These are phyloP conservation scores for Aleiodes alternator DNA, from an alignment of 2,888 invertebrate species.

Conservation along the genomic window DNA sequence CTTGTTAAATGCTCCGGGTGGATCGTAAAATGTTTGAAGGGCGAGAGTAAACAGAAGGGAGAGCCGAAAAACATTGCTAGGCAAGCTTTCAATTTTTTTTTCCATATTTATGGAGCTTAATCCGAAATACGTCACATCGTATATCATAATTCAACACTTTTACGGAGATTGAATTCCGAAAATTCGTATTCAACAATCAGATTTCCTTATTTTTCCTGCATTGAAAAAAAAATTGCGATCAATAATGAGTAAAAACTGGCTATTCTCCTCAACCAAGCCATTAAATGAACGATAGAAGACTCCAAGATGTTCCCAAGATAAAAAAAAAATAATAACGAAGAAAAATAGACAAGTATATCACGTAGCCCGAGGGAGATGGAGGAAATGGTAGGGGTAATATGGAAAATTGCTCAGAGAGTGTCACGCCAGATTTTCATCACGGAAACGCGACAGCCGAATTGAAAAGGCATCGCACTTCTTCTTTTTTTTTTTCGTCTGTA, in stretches of 20 bases:
- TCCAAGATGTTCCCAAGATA: conserved; percentile 24
- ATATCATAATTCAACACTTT: no score
- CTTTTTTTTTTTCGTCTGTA: conserved; percentile 1
- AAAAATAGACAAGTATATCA: conserved; percentile 31
- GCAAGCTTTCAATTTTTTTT: background rate
- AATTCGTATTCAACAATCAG: no score
- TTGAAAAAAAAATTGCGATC: no score
- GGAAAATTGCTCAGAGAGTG: conserved; percentile 53
- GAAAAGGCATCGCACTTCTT: conserved; percentile 41
- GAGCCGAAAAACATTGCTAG: background rate
- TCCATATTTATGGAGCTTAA: no score
- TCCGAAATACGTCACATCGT: no score
- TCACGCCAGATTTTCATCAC: conserved; percentile 52
- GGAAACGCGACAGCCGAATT: conserved; percentile 38
- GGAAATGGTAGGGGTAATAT: conserved; percentile 46
- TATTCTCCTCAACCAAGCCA: background rate
- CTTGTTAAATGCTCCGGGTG: conserved; percentile 1
- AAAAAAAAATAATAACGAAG: background rate
- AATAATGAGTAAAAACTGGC: background rate
- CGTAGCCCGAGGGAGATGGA: conserved; percentile 29
- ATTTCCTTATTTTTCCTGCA: no score
- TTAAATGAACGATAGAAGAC: conserved; percentile 35
- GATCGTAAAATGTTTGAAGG: conserved; percentile 11
- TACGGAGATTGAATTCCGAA: no score
- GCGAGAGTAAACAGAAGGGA: background rate